Evolutionary conservation across 2,113 vertebrate genomes (phyloP).

Genomic region (Carassius carassius): DNA sequence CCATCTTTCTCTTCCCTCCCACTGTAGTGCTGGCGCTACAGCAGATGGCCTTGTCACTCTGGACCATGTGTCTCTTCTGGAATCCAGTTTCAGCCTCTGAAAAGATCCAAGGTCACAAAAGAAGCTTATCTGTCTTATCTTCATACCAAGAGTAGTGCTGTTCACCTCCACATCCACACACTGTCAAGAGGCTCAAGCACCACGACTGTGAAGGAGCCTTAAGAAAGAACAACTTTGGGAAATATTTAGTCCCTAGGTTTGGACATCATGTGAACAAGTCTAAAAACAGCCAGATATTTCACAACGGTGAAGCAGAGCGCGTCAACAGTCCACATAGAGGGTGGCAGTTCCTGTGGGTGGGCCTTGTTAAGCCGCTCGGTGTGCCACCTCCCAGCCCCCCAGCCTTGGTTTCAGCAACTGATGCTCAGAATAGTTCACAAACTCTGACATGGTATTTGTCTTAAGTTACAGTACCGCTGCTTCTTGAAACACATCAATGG

Average conservation of each 20-base stretch:
- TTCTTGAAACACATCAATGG: constrained; percentile 76
- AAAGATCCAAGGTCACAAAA: constrained; percentile 78
- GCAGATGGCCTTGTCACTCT: constrained; percentile 83
- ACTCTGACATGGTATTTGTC: constrained; percentile 77
- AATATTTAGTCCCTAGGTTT: constrained; percentile 23
- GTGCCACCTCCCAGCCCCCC: constrained; percentile 60
- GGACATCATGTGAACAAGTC: constrained; percentile 31
- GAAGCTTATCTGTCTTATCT: constrained; percentile 65
- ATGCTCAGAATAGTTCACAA: constrained; percentile 83
- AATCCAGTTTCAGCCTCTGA: constrained; percentile 77
- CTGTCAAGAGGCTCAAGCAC: constrained; percentile 27
- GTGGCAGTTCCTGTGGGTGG: constrained; percentile 61
- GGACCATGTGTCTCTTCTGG: constrained; percentile 80
- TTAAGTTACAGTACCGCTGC: constrained; percentile 78
- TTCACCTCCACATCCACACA: constrained; percentile 40
- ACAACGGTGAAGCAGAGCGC: constrained; percentile 53
- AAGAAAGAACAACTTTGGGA: constrained; percentile 11
- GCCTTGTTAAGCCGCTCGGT: constrained; percentile 64
- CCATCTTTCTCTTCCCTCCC: constrained; percentile 68
- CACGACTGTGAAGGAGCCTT: neutral
- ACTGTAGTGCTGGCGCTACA: constrained; percentile 67
- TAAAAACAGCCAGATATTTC: constrained; percentile 60
- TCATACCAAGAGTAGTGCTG: constrained; percentile 52
- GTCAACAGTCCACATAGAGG: constrained; percentile 56
- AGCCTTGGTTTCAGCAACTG: constrained; percentile 76